These are phyloP conservation scores for Magallana nippona DNA, from an alignment of 2,888 invertebrate species.

Conservation along the genomic window DNA sequence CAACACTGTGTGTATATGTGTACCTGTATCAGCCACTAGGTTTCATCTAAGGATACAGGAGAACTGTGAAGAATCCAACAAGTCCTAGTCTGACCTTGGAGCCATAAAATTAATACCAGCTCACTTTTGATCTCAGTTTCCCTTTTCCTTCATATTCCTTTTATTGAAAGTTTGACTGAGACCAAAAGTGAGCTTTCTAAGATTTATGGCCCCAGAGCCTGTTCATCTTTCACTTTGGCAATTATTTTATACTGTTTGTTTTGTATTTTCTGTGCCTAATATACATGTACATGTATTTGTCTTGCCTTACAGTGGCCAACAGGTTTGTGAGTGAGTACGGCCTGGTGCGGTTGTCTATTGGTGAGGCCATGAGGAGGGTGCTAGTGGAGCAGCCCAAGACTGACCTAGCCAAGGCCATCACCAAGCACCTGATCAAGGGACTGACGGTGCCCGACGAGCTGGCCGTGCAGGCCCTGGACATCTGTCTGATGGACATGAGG, in stretches of 20 bases:
- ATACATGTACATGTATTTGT: not conserved
- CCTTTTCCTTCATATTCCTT: too few species aligned
- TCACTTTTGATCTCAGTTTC: too few species aligned
- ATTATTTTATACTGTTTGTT: not conserved
- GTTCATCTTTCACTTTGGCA: too few species aligned
- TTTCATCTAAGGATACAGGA: too few species aligned
- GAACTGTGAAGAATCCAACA: too few species aligned
- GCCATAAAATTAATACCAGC: too few species aligned
- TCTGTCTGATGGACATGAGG: slow-evolving; percentile 77
- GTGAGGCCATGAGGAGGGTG: slow-evolving; percentile 77
- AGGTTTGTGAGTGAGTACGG: slow-evolving; percentile 79
- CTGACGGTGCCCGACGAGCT: slow-evolving; percentile 78
- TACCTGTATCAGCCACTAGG: too few species aligned
- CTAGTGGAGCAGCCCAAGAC: slow-evolving; percentile 75
- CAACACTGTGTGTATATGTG: too few species aligned
- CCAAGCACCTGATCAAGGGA: slow-evolving; percentile 72
- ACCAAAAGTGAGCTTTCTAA: too few species aligned
- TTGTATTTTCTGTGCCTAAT: not conserved
- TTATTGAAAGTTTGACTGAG: too few species aligned
- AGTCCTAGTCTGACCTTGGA: too few species aligned
- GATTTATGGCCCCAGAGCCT: too few species aligned
- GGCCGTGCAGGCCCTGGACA: slow-evolving; percentile 77
- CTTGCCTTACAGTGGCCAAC: slow-evolving; percentile 74
- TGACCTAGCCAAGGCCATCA: slow-evolving; percentile 72
- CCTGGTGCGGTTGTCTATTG: slow-evolving; percentile 77